Percentiles rank a stretch among this genome's conserved stretches.
Evolutionary conservation across 2,113 vertebrate species (phyloP).

Genomic region (Barbus barbus): DNA sequence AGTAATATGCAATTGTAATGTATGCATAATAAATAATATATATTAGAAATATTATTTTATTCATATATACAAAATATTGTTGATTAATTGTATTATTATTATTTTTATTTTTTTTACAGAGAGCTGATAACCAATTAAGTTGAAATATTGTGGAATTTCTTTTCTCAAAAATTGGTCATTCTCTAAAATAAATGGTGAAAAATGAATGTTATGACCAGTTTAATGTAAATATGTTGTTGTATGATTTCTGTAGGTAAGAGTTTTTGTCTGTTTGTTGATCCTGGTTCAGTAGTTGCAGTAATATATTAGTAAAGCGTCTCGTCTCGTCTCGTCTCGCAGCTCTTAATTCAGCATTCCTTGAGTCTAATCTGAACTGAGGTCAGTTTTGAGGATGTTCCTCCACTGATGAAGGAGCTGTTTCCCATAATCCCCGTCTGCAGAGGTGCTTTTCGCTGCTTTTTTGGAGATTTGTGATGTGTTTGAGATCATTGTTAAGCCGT

Average conservation of each 20-base stretch:
- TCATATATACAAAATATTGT: background rate
- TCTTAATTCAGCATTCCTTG: background rate
- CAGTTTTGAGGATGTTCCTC: background rate
- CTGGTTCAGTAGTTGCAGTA: background rate
- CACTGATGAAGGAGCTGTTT: background rate
- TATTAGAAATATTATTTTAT: background rate
- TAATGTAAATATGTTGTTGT: background rate
- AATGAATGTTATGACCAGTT: background rate
- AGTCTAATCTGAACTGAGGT: slow-evolving; percentile 23
- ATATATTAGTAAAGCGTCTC: background rate
- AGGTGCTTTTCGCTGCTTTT: slow-evolving; percentile 9
- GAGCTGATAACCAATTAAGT: too few species aligned
- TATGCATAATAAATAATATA: background rate
- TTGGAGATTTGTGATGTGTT: slow-evolving; percentile 9
- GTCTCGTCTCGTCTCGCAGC: background rate
- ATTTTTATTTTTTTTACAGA: too few species aligned
- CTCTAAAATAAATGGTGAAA: too few species aligned
- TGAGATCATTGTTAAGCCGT: too few species aligned
- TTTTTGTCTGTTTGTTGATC: background rate
- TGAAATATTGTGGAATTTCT: too few species aligned
- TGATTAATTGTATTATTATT: too few species aligned
- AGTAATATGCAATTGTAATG: background rate
- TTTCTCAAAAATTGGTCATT: too few species aligned
- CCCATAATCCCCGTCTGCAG: slow-evolving; percentile 13
- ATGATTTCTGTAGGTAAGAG: background rate